These are phyloP conservation scores for Coregonus sp. DNA, from an alignment of 2,797 vertebrate genomes.

Conservation along the genomic window DNA sequence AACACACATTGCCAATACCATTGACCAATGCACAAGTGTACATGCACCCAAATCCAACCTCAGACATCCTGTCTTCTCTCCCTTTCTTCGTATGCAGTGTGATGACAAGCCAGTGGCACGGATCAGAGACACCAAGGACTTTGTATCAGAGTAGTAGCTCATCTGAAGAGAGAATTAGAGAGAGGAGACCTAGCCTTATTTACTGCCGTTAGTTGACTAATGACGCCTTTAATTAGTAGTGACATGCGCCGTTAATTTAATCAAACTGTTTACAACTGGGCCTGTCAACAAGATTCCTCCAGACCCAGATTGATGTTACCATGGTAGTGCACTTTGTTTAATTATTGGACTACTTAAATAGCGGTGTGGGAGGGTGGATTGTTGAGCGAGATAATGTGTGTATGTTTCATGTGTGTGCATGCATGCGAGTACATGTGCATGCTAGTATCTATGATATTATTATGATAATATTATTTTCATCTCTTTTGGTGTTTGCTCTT, in stretches of 20 bases:
- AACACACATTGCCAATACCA: not conserved
- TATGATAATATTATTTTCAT: not conserved
- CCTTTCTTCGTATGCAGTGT: not conserved
- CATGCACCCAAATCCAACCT: not conserved
- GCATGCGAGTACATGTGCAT: not conserved
- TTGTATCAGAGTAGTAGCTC: conserved; percentile 7
- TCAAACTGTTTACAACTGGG: conserved; percentile 77
- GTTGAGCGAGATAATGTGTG: not conserved
- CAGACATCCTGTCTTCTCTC: not conserved
- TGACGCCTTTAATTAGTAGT: conserved; percentile 75
- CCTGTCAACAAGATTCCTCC: conserved; percentile 68
- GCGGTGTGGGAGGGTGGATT: not conserved
- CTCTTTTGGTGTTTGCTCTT: not conserved
- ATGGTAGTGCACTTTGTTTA: conserved; percentile 47
- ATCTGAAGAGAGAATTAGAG: conserved; percentile 37
- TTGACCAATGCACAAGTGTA: too few relatives aligned
- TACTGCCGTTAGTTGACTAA: conserved; percentile 70
- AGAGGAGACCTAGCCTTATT: conserved; percentile 34
- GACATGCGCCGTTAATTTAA: conserved; percentile 77
- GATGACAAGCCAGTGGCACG: not conserved
- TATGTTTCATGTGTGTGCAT: not conserved
- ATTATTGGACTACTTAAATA: not conserved
- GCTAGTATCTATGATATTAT: not conserved
- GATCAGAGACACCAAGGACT: not conserved
- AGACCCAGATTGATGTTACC: conserved; percentile 57